phyloP scores from a whole-genome alignment of 2,888 invertebrate genomes.

The Torymus tubicola region DNA sequence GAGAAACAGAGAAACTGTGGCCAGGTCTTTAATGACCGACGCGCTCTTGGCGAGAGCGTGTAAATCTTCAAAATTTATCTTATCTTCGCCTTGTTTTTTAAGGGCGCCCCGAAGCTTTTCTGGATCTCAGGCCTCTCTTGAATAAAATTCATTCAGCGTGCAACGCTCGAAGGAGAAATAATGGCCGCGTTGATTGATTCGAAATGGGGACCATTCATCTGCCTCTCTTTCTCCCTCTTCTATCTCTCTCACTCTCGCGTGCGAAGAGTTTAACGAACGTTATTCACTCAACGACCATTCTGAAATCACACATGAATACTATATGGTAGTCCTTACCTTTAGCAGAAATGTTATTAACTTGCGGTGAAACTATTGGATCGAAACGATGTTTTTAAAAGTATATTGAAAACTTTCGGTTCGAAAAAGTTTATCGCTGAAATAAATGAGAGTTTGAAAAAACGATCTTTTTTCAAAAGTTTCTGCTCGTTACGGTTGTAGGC shows the following conservation, averaged over 20 bases:
- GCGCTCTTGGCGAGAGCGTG: slow-evolving; percentile 11
- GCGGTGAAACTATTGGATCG: neutral
- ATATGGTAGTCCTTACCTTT: slow-evolving; percentile 2
- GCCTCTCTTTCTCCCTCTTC: too few species aligned
- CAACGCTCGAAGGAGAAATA: slow-evolving; percentile 4
- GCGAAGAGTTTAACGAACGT: neutral
- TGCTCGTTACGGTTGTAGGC: neutral
- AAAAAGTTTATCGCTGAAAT: neutral
- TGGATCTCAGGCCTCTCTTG: neutral
- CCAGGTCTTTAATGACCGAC: slow-evolving; percentile 41
- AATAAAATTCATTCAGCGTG: slow-evolving; percentile 24
- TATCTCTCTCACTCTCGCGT: neutral
- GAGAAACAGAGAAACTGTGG: neutral
- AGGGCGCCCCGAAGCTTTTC: neutral
- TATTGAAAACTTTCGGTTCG: slow-evolving; percentile 24
- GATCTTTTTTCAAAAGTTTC: slow-evolving; percentile 25
- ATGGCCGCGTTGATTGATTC: slow-evolving; percentile 15
- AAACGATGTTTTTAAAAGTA: slow-evolving; percentile 32
- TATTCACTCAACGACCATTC: slow-evolving; percentile 6
- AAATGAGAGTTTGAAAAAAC: slow-evolving; percentile 22
- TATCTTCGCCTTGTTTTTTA: slow-evolving; percentile 38
- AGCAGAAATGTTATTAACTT: neutral
- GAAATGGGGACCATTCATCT: neutral
- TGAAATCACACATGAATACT: neutral
- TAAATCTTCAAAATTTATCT: slow-evolving; percentile 57